Conservation (phyloP, 2,888 invertebrate species). For the Pyralis farinalis region DNA sequence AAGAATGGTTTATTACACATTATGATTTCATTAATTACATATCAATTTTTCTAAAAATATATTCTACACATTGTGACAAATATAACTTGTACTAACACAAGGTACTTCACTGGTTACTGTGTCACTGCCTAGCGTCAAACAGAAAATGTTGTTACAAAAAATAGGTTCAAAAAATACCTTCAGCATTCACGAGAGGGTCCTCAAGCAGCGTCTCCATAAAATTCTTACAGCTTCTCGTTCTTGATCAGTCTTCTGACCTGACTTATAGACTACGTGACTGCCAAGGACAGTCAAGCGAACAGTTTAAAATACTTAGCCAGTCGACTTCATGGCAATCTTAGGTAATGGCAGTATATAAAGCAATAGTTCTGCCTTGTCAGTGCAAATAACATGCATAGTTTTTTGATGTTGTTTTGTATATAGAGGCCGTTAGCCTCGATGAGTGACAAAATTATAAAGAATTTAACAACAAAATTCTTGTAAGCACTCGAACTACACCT, state of each 20-base stretch:
- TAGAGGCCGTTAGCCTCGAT: slow-evolving; percentile 41
- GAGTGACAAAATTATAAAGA: slow-evolving; percentile 43
- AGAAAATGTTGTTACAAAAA: slow-evolving; percentile 68
- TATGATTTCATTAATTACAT: background rate
- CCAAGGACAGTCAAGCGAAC: slow-evolving; percentile 79
- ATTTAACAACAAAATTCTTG: slow-evolving; percentile 66
- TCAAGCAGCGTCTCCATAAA: slow-evolving; percentile 74
- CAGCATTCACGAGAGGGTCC: slow-evolving; percentile 67
- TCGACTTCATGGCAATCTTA: slow-evolving; percentile 58
- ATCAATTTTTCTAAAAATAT: background rate
- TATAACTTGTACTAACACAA: background rate
- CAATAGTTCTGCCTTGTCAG: slow-evolving; percentile 31
- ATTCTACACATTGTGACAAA: background rate
- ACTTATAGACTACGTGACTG: slow-evolving; percentile 81
- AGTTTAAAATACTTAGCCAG: slow-evolving; percentile 74
- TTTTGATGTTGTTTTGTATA: slow-evolving; percentile 40
- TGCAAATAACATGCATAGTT: slow-evolving; percentile 44
- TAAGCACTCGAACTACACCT: slow-evolving; percentile 79
- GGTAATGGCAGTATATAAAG: slow-evolving; percentile 34
- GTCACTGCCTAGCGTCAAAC: slow-evolving; percentile 33
- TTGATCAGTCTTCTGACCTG: slow-evolving; percentile 80
- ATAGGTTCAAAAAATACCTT: slow-evolving; percentile 79
- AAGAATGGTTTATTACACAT: background rate
- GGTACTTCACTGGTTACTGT: background rate
- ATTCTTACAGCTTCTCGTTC: slow-evolving; percentile 75